These are phyloP conservation scores for Palythoa grandis DNA, from an alignment of 92 coral and sea anemone genomes.

Conservation along the genomic window DNA sequence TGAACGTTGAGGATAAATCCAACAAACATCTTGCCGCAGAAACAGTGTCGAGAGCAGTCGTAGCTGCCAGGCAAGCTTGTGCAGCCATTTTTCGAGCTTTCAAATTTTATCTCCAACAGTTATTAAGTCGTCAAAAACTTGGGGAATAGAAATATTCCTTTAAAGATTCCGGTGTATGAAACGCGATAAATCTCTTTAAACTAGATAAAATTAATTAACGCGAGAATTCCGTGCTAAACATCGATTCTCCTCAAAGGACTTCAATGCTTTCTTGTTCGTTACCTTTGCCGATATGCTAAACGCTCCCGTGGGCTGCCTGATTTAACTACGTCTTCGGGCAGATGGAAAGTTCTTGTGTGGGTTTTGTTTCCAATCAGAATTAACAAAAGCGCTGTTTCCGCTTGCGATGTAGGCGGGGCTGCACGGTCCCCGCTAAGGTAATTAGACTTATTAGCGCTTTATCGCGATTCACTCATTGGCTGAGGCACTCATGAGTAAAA, in stretches of 20 bases:
- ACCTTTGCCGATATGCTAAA: constrained; percentile 39
- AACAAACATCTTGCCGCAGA: constrained; percentile 88
- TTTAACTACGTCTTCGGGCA: constrained; percentile 54
- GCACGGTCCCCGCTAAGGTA: constrained; percentile 41
- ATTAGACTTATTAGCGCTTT: constrained; percentile 61
- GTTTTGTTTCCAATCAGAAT: constrained; percentile 71
- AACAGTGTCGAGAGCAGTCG: constrained; percentile 69
- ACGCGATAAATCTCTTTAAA: background rate
- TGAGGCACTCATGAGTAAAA: constrained; percentile 36
- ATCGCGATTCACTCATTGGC: constrained; percentile 50
- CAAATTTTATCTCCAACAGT: background rate
- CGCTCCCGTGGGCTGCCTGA: constrained; percentile 38
- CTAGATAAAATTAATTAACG: background rate
- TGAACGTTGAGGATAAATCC: constrained; percentile 78
- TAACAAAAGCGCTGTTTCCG: constrained; percentile 82
- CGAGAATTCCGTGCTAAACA: background rate
- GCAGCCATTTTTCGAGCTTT: constrained; percentile 48
- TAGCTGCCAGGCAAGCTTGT: constrained; percentile 59
- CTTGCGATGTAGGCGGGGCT: constrained; percentile 73
- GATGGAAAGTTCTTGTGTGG: constrained; percentile 66
- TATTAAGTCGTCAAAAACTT: constrained; percentile 19
- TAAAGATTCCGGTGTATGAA: background rate
- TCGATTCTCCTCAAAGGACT: background rate
- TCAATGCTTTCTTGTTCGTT: constrained; percentile 24
- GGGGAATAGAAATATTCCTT: constrained; percentile 15